Base-by-base conservation (phyloP, 2,797 vertebrate species). In the Tiaroga cobitis region DNA sequence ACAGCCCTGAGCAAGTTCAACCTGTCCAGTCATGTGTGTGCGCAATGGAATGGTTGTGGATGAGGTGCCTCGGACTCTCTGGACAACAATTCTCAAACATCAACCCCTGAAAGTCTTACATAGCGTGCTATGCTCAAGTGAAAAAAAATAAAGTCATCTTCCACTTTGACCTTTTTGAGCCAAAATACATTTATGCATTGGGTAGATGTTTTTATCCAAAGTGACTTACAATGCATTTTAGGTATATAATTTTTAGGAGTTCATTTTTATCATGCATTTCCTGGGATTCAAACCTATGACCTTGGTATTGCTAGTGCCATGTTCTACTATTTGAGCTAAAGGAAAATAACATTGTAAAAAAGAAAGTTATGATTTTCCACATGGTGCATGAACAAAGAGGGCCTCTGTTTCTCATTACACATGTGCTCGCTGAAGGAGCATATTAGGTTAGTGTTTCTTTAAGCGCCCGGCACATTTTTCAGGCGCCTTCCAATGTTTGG, bases 371-470 rank as follows among this genome's bases (percentile, higher is more conserved):
- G 37, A 85, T 88, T 89, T 91, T 87, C 87, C 86, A 87, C 72
- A 85, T 49, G 49, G 61, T 86, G 80, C 73, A 88, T 84, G 89
- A 94, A 94, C 92, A 95, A 95, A 94, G 92, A 90, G 83, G 85
- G 88, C 88, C 89, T 94, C 91, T 94, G 93, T 94, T 92, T 90
- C 90, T 90, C 86, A 89, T 86, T 86, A 89, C 74, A 86, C 92
- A 91, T 85, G 87, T 87, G 87, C 79, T 86, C 54, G 82, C 87
- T 86, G 83, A 84, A 91, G 87, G 90, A 91, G 91, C 92, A 90
- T 80, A 85, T 90, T 90, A 89, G 91, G 90, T 92, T 91, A 91
- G 87, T 90, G 90, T 90, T 90, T 90, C 91, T 91, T 85, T 84
- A 90, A 89, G 89, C 51, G n/a, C 84, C 80, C 68, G 15, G 85